Evolutionary conservation across 53 echinoderm and acorn worm species (phyloP), one percentile per base, ranked within the genome.

Genomic region (Mesocentrotus franciscanus): DNA sequence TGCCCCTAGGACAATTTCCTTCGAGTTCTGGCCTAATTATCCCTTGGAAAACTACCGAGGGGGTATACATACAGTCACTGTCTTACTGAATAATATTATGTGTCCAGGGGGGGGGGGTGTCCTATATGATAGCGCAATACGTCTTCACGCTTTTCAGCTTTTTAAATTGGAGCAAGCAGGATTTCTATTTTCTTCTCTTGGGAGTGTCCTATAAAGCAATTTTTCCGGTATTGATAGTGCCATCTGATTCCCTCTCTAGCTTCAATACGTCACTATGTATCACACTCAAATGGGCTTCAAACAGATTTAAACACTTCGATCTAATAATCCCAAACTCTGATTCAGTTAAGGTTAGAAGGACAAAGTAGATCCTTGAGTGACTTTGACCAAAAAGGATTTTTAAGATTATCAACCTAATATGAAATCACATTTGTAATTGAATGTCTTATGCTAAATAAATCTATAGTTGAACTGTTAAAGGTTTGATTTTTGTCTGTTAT

Each of bases 311-410:
- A 92, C 92, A 74, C 56, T 27, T 20, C 49, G 56, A 72, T 92
- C 57, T 72, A 92, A 92, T 92, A 92, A 92, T 55, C 56, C 92
- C 71, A 62, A 30, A 35, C 10, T 91, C 91, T 91, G 30, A 91
- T 64, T 91, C 91, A 91, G 4, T 91, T 90, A 61, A 62, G 62
- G 9, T 10, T 29, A 27, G 32, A 91, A 91, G 91, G 91, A 66
- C 91, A 39, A 61, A 66, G 16, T 39, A 39, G 62, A 36, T 91
- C 91, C 66, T 30, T 66, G 34, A 91, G 58, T 66, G 91, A 91
- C 61, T 91, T 91, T 91, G 91, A 27, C 87, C 87, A n/a, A 87
- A 87, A 58, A 57, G 12, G 87, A 29, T 0, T 57, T 87, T 87
- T 24, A 58, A 87, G 87, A 87, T 87, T 58, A 87, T n/a, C 56